A percentile compares a stretch with the other conserved stretches of the same genome.
phyloP scores from a whole-genome alignment of 1,140 invertebrate species.

The Xylocopa sonorina region DNA sequence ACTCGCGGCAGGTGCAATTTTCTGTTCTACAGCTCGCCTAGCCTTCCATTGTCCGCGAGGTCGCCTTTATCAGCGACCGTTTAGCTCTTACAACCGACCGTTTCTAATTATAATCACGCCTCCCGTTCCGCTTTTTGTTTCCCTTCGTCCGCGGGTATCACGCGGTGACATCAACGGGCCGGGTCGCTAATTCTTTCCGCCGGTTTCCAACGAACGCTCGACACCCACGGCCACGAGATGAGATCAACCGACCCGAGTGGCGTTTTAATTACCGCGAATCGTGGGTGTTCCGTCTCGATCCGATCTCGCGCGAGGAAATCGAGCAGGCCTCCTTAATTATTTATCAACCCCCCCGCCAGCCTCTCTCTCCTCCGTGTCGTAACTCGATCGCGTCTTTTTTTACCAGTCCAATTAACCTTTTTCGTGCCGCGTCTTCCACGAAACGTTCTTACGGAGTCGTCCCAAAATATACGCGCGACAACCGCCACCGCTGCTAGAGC shows the following conservation, averaged over 20 bases:
- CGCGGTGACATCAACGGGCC: constrained; percentile 35
- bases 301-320: not conserved
- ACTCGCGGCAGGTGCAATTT: too few species aligned
- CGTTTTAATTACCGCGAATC: constrained; percentile 40
- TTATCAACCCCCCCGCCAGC: not conserved
- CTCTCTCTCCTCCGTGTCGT: too few species aligned
- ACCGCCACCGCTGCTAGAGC: too few species aligned
- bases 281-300: constrained; percentile 42
- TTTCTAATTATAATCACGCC: not conserved
- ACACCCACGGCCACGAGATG: constrained; percentile 39
- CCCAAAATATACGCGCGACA: too few species aligned
- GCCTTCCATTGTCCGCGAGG: not conserved
- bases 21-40: too few species aligned
- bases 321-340: constrained; percentile 22
- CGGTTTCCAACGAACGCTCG: constrained; percentile 20
- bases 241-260: constrained; percentile 25
- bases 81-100: not conserved
- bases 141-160: not conserved
- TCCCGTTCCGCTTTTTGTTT: not conserved
- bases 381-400: constrained; percentile 17
- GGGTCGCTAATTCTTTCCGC: constrained; percentile 22
- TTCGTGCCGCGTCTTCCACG: not conserved
- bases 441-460: not conserved
- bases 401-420: constrained; percentile 1
- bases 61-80: not conserved